Evolutionary conservation across 2,113 vertebrate species (phyloP).

Genomic region (Strix uralensis): DNA sequence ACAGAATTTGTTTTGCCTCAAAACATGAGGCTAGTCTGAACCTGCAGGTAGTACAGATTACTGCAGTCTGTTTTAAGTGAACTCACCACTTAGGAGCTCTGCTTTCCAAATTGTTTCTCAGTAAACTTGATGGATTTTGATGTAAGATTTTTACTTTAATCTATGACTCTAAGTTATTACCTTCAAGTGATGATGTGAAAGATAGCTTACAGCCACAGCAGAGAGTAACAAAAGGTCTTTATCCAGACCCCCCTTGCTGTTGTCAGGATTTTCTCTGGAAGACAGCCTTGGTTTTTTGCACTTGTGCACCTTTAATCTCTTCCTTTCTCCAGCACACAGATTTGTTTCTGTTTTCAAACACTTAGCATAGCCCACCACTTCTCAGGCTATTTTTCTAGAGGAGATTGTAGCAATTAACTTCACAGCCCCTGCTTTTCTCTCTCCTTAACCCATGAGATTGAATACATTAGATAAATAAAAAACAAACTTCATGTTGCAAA

Average conservation of each 20-base stretch:
- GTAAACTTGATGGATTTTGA: neutral
- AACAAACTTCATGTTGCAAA: neutral
- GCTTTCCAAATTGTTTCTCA: neutral
- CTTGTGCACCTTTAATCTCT: neutral
- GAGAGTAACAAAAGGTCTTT: neutral
- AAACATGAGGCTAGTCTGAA: neutral
- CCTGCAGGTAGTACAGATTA: neutral
- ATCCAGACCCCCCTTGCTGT: neutral
- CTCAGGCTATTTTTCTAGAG: neutral
- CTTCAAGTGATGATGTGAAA: neutral
- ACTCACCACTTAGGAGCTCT: neutral
- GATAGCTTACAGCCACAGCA: neutral
- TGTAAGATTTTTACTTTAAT: slow-evolving; percentile 7
- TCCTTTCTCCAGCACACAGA: neutral
- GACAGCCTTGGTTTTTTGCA: neutral
- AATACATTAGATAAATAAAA: slow-evolving; percentile 17
- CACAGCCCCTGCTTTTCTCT: neutral
- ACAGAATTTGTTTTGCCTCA: neutral
- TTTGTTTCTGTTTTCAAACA: neutral
- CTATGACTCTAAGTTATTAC: neutral
- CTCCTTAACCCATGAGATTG: neutral
- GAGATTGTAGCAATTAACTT: slow-evolving; percentile 18
- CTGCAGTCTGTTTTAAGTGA: neutral
- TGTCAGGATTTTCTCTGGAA: neutral
- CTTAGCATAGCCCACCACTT: neutral